Evolutionary conservation across 2,113 vertebrate genomes (phyloP).

Genomic region (Corythoichthys haematopterus): DNA sequence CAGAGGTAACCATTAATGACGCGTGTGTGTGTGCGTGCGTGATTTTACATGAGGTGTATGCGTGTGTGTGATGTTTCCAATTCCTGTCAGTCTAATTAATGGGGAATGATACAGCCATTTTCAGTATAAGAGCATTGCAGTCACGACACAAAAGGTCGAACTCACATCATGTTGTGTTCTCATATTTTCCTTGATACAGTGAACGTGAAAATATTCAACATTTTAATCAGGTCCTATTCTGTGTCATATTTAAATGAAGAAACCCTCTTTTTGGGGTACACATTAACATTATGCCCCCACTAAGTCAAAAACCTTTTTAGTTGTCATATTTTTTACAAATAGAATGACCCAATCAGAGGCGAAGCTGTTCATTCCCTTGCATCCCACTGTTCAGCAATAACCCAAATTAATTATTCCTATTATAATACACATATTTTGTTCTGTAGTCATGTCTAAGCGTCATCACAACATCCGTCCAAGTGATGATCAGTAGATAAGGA

Average conservation of each 20-base stretch:
- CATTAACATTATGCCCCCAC: neutral
- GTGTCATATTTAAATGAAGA: neutral
- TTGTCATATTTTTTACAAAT: neutral
- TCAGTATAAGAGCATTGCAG: neutral
- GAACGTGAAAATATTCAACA: neutral
- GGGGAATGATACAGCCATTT: slow-evolving; percentile 78
- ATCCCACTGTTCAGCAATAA: slow-evolving; percentile 62
- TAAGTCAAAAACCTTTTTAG: too few species aligned
- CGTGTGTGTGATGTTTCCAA: slow-evolving; percentile 42
- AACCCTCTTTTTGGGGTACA: neutral
- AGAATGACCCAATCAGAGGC: slow-evolving; percentile 3
- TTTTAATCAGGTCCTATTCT: neutral
- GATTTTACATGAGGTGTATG: slow-evolving; percentile 27
- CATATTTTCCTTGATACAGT: neutral
- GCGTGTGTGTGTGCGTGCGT: slow-evolving; percentile 49
- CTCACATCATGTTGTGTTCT: neutral
- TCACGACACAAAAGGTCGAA: neutral
- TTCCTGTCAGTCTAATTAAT: slow-evolving; percentile 75
- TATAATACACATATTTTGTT: slow-evolving; percentile 34
- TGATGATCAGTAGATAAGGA: slow-evolving; percentile 29
- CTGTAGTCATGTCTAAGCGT: slow-evolving; percentile 9
- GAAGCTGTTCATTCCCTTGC: slow-evolving; percentile 69
- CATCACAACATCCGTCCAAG: slow-evolving; percentile 46
- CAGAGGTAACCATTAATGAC: slow-evolving; percentile 76
- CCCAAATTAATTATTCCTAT: slow-evolving; percentile 3